Percentiles rank a stretch among this genome's conserved stretches.
Conservation (phyloP, 2,113 vertebrate genomes). For the Psammodynastes pulverulentus region DNA sequence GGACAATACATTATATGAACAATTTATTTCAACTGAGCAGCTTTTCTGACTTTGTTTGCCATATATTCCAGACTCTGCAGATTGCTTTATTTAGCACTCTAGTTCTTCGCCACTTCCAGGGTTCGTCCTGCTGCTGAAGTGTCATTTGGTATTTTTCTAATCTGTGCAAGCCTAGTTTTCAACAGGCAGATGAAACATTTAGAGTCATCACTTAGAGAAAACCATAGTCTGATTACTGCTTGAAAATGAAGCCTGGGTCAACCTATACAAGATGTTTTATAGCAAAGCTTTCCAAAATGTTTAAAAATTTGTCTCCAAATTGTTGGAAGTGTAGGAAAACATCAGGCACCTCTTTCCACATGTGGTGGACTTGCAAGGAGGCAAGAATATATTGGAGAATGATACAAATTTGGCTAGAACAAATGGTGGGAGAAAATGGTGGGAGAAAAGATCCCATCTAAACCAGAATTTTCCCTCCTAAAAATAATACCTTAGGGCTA, state of each 20-base stretch:
- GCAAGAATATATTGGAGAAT: too few species aligned
- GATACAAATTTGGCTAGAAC: too few species aligned
- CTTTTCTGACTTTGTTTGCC: slow-evolving; percentile 8
- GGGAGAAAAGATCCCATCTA: too few species aligned
- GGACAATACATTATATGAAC: background rate
- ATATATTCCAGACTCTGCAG: background rate
- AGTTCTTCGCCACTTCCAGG: background rate
- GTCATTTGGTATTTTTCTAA: background rate
- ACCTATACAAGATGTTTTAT: too few species aligned
- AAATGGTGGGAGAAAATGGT: too few species aligned
- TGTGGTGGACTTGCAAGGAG: too few species aligned
- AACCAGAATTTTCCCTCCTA: too few species aligned
- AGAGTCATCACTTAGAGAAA: background rate
- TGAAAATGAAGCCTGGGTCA: background rate
- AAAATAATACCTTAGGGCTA: too few species aligned
- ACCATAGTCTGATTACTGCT: background rate
- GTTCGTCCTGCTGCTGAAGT: background rate
- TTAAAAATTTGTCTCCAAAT: too few species aligned
- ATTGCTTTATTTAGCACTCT: background rate
- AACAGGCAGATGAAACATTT: background rate
- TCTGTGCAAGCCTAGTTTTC: background rate
- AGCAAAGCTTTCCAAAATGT: too few species aligned
- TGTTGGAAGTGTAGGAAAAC: too few species aligned
- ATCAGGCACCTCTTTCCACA: too few species aligned
- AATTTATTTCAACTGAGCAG: background rate